A percentile compares a stretch with the other conserved stretches of the same genome.
Evolutionary conservation across 1,140 invertebrate species (phyloP).

Genomic region (Ceratina japonica): DNA sequence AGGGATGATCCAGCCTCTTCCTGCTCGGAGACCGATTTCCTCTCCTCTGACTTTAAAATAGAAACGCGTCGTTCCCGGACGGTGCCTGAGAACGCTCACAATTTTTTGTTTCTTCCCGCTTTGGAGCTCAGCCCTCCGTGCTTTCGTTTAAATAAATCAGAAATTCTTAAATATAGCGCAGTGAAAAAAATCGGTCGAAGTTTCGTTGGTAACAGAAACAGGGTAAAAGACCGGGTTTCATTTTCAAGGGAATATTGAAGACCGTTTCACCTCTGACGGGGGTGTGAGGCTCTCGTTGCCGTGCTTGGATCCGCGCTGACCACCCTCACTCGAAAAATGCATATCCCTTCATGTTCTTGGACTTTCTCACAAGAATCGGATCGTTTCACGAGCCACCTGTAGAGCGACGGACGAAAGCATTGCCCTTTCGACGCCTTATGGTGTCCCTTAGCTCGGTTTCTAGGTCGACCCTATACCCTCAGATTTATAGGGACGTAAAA

Average conservation of each 20-base stretch:
- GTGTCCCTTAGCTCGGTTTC: conserved; percentile 31
- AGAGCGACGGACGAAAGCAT: conserved; percentile 50
- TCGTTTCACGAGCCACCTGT: conserved; percentile 66
- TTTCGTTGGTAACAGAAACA: too few species aligned
- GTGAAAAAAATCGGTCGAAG: too few species aligned
- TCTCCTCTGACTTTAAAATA: conserved; percentile 49
- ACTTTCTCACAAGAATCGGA: conserved; percentile 59
- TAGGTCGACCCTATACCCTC: conserved; percentile 7
- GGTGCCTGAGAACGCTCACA: background rate
- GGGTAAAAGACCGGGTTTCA: too few species aligned
- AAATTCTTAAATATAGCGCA: background rate
- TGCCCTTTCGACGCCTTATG: conserved; percentile 47
- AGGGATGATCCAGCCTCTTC: conserved; percentile 27
- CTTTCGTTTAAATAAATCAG: background rate
- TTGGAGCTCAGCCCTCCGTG: too few species aligned
- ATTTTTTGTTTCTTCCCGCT: background rate
- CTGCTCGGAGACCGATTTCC: conserved; percentile 20
- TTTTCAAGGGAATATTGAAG: too few species aligned
- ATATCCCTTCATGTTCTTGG: conserved; percentile 41
- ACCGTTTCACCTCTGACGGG: background rate
- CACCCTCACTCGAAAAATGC: conserved; percentile 34
- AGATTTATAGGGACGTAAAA: conserved; percentile 33
- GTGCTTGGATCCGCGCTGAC: conserved; percentile 26
- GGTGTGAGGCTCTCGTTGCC: background rate
- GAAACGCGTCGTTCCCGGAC: conserved; percentile 46